Evolutionary conservation across 1,140 invertebrate species (phyloP).

Genomic region (Lysiphlebus fabarum): DNA sequence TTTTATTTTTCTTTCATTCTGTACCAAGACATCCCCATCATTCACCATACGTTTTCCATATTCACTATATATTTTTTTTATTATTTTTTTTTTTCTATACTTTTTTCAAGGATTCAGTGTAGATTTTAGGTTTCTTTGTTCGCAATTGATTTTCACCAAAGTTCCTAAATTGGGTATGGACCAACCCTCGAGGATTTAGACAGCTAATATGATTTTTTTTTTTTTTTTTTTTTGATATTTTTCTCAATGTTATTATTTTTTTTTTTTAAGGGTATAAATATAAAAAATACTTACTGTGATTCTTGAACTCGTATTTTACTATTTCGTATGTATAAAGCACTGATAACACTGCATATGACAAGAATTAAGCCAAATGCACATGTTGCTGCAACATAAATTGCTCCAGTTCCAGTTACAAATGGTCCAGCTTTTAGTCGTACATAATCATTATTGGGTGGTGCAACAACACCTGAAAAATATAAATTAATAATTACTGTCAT

Average conservation of each 20-base stretch:
- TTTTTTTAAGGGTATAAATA: conserved; percentile 23
- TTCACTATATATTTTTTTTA: conserved; percentile 14
- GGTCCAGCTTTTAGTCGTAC: conserved; percentile 63
- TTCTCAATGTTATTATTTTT: neutral
- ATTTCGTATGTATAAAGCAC: conserved; percentile 72
- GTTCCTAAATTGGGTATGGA: neutral
- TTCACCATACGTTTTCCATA: conserved; percentile 11
- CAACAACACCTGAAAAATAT: conserved; percentile 53
- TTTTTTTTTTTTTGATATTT: neutral
- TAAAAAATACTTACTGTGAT: conserved; percentile 64
- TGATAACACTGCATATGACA: conserved; percentile 68
- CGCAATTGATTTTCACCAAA: conserved; percentile 25
- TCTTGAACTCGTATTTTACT: conserved; percentile 74
- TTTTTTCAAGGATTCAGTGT: conserved; percentile 8
- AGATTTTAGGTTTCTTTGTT: conserved; percentile 22
- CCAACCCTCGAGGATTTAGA: neutral
- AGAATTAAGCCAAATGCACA: conserved; percentile 75
- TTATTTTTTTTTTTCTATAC: conserved; percentile 16
- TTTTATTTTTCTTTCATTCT: conserved; percentile 1
- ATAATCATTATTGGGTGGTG: conserved; percentile 62
- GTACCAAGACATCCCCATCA: neutral
- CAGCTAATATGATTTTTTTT: neutral
- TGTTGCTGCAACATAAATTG: conserved; percentile 75
- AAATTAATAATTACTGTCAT: conserved; percentile 25
- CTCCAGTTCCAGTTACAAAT: conserved; percentile 62